Evolutionary conservation across 2,113 vertebrate species (phyloP).

Genomic region (Pituophis catenifer): DNA sequence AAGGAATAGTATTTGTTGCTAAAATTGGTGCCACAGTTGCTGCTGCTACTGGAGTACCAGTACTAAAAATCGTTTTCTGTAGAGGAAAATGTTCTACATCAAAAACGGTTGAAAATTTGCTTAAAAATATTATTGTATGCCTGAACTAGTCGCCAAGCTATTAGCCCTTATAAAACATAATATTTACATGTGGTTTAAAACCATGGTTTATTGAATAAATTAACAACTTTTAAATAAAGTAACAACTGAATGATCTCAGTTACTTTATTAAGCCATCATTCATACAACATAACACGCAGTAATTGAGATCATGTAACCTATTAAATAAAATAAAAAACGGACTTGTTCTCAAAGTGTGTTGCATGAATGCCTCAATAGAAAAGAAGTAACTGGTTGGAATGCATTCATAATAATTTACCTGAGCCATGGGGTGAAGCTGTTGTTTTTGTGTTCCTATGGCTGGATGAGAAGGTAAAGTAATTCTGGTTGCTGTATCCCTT

Average conservation of each 20-base stretch:
- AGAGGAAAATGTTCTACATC: background rate
- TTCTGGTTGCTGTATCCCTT: slow-evolving; percentile 82
- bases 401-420: slow-evolving; percentile 66
- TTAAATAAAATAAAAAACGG: background rate
- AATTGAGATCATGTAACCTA: background rate
- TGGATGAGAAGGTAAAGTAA: slow-evolving; percentile 90
- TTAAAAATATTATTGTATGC: rapidly evolving
- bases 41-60: slow-evolving; percentile 92
- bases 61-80: slow-evolving; percentile 95
- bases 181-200: background rate
- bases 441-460: slow-evolving; percentile 86
- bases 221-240: background rate
- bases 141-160: rapidly evolving
- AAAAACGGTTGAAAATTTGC: background rate
- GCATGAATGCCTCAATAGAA: background rate
- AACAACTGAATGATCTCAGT: background rate
- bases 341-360: background rate
- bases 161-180: background rate
- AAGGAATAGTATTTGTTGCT: slow-evolving; percentile 90
- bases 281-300: background rate
- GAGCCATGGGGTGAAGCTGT: slow-evolving; percentile 90
- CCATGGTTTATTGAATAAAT: background rate
- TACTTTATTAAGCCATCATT: background rate
- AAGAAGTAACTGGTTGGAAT: rapidly evolving
- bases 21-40: slow-evolving; percentile 96